phyloP scores from a whole-genome alignment of 2,888 invertebrate species.

The Scaptomyza polygonia region DNA sequence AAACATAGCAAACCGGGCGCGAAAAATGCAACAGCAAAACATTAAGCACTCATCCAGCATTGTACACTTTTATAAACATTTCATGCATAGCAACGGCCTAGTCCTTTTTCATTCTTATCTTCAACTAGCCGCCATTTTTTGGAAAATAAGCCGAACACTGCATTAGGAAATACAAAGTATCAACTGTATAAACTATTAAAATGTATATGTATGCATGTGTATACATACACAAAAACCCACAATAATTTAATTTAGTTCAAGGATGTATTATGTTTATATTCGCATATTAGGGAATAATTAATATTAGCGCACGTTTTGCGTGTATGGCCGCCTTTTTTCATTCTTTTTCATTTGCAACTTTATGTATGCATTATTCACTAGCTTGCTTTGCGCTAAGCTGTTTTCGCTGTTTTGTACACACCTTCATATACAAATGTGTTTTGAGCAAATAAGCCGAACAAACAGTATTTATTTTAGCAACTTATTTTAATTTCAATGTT shows the following conservation, averaged over 20 bases:
- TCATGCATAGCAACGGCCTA: constrained; percentile 3
- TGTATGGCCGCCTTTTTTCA: constrained; percentile 19
- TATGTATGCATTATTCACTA: constrained; percentile 41
- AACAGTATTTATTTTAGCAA: constrained; percentile 32
- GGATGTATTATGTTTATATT: constrained; percentile 1
- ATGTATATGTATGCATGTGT: constrained; percentile 1
- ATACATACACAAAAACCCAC: constrained; percentile 9
- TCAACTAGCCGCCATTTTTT: constrained; percentile 46
- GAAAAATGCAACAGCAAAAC: constrained; percentile 44
- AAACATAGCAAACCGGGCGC: constrained; percentile 63
- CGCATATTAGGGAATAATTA: constrained; percentile 15
- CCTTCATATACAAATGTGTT: constrained; percentile 64
- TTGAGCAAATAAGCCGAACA: constrained; percentile 17
- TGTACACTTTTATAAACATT: constrained; percentile 1
- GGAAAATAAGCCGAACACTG: constrained; percentile 23
- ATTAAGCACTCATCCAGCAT: constrained; percentile 1
- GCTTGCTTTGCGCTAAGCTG: background rate
- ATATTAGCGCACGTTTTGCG: constrained; percentile 16
- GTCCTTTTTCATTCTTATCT: constrained; percentile 36
- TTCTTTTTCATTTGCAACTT: constrained; percentile 23
- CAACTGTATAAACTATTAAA: constrained; percentile 6
- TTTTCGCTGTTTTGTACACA: constrained; percentile 39
- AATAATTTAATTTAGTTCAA: constrained; percentile 11
- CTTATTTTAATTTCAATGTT: constrained; percentile 53
- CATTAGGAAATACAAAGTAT: constrained; percentile 6